Base-by-base conservation (phyloP, 2,113 vertebrate species). In the Centropus unirufus region DNA sequence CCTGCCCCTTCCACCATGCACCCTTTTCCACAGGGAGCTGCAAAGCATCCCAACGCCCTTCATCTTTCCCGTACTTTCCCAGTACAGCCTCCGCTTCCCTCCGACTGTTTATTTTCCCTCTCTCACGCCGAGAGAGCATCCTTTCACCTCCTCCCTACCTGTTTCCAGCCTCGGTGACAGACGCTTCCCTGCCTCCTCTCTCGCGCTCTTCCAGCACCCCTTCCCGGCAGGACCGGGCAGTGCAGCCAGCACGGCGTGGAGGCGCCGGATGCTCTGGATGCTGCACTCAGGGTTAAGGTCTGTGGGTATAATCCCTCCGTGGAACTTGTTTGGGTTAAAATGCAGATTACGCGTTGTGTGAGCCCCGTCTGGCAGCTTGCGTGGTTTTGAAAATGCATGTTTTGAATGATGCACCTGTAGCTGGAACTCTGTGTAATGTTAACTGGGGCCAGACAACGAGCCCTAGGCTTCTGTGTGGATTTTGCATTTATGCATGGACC, bases 51-150 rank as follows among this genome's bases (percentile, higher is more conserved):
- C 58, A 3, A 17, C 2, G 15, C 4, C 44, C 29, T 8, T 36
- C 11, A 13, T 16, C 51, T 16, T 44, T 12, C 18, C 32, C 16
- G 16, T 40, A 1, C 23, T 9, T n/a, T 6, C 51, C 5, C 49
- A 11, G 62, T 19, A 18, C 59, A 40, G 59, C 4, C 2, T 2
- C 17, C 29, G 1, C 29, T 34, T 22, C 29, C 29, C 29, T 52
- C 14, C 18, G 47, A n/a, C 20, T 30, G 5, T 5, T 32, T 19
- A 4, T 8, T 30, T 5, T 2, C 2, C 6, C 20, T 13, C 13
- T 17, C 14, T 19, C 14, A 0, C 0, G 1, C 27, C 2, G 6
- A 7, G 14, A 9, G 14, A 7, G 11, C 5, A 11, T 2, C 44
- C 40, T 14, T 1, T 1, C 9, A 1, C 12, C 12, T 9, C 4